phyloP scores from a whole-genome alignment of 2,113 vertebrate genomes.

The Turdus rufiventris region DNA sequence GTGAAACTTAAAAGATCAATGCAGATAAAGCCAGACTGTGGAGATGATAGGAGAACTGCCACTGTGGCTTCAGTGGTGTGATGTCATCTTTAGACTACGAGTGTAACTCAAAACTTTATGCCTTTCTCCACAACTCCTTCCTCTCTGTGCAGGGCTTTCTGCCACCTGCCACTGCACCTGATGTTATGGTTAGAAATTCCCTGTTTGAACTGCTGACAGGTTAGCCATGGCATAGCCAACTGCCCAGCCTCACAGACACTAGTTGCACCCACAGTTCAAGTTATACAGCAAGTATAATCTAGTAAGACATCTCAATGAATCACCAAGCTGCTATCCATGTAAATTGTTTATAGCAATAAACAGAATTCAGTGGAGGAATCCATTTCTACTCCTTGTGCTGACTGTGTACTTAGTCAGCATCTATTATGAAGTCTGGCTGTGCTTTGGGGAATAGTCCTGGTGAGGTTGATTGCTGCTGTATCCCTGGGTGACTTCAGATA shows the following conservation, averaged over 20 bases:
- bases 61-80: background rate
- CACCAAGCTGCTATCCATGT: background rate
- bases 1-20: background rate
- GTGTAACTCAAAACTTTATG: background rate
- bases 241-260: background rate
- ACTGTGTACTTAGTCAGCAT: slow-evolving; percentile 32
- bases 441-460: slow-evolving; percentile 11
- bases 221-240: background rate
- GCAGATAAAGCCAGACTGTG: background rate
- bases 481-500: slow-evolving; percentile 26
- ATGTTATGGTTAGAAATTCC: background rate
- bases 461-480: slow-evolving; percentile 16
- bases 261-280: fast-evolving
- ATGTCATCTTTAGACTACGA: background rate
- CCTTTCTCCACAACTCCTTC: background rate
- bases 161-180: background rate
- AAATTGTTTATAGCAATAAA: slow-evolving; percentile 5
- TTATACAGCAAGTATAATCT: background rate
- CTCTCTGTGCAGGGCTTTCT: background rate
- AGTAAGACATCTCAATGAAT: background rate
- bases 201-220: fast-evolving
- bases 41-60: fast-evolving
- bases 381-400: fast-evolving
- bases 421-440: background rate
- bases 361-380: background rate